These are phyloP conservation scores for Paedocypris micromegethes DNA, from an alignment of 2,797 vertebrate genomes.

Conservation along the genomic window DNA sequence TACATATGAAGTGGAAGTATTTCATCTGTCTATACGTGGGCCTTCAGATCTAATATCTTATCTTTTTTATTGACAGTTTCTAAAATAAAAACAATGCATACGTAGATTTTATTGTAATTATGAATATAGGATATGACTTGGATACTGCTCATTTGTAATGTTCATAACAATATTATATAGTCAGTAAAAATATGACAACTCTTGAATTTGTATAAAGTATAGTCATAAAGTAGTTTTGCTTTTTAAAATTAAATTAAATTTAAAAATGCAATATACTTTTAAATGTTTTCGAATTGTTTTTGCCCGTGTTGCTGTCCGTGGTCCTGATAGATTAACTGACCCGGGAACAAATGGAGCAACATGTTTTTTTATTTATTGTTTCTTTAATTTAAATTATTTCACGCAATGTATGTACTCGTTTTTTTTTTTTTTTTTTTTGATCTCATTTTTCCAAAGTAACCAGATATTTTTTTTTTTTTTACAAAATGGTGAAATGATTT, in stretches of 20 bases:
- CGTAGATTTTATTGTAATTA: too few relatives aligned
- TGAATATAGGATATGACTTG: too few relatives aligned
- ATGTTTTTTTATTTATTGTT: background rate
- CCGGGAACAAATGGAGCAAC: background rate
- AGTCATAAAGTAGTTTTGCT: background rate
- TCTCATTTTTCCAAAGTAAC: too few relatives aligned
- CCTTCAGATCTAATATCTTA: constrained; percentile 12
- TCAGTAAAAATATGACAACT: too few relatives aligned
- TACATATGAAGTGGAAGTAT: constrained; percentile 44
- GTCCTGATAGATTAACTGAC: constrained; percentile 43
- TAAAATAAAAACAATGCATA: constrained; percentile 4
- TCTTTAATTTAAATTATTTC: constrained; percentile 1
- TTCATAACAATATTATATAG: too few relatives aligned
- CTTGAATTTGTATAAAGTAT: too few relatives aligned
- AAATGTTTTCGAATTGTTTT: too few relatives aligned
- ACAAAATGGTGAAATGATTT: too few relatives aligned
- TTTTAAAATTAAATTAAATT: background rate
- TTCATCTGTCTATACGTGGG: constrained; percentile 21
- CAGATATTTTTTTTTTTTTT: too few relatives aligned
- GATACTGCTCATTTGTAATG: too few relatives aligned
- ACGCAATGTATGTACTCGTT: background rate
- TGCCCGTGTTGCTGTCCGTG: constrained; percentile 40
- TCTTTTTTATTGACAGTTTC: background rate
- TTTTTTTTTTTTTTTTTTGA: too few relatives aligned
- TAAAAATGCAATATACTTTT: too few relatives aligned